Base-by-base conservation (phyloP, 1,140 invertebrate species). In the Thereuonema tuberculata region DNA sequence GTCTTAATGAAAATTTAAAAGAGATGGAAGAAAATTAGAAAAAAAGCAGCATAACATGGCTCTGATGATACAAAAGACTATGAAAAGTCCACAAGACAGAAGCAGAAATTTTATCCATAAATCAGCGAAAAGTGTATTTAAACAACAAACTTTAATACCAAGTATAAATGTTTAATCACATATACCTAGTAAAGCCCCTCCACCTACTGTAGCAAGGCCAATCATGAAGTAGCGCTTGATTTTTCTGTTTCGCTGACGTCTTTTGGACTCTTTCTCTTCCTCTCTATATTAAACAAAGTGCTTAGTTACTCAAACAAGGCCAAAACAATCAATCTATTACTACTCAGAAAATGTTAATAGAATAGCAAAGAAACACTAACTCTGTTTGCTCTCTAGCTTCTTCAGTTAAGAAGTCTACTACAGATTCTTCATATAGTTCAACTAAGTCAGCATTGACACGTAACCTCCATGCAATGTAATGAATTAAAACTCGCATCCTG, bases 181-280 rank as follows among this genome's bases (percentile, higher is more conserved):
- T n/a, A 9, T 50, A 69, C 82, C 83, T 56, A 85, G 75, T 31
- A 84, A 68, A 27, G 81, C 77, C 47, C 82, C 83, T 27, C 83
- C 83, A 26, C 80, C 80, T 25, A 84, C 63, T 17, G 81, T 81
- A 17, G 83, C 82, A 26, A 83, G 66, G 28, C 82, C 81, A 61
- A 85, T 81, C 54, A 82, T 69, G 49, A 80, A 77, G 68, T 80
- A 82, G 26, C 82, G 70, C 68, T 83, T 84, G 0, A 79, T 75
- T 68, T 82, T 84, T 27, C 75, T 73, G 17, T 76, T 76, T 62
- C 76, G 71, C 56, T 76, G 69, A 24, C 78, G 71, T 37, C 48
- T 5, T 9, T 20, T 5, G 48, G 3, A 9, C 48, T 50, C 48
- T 21, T 72, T 74, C 48, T 71, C 68, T 62, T 78, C 73, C 62